These are phyloP conservation scores for Hirtodrosophila confusa DNA, from an alignment of 2,888 invertebrate genomes.

Conservation along the genomic window DNA sequence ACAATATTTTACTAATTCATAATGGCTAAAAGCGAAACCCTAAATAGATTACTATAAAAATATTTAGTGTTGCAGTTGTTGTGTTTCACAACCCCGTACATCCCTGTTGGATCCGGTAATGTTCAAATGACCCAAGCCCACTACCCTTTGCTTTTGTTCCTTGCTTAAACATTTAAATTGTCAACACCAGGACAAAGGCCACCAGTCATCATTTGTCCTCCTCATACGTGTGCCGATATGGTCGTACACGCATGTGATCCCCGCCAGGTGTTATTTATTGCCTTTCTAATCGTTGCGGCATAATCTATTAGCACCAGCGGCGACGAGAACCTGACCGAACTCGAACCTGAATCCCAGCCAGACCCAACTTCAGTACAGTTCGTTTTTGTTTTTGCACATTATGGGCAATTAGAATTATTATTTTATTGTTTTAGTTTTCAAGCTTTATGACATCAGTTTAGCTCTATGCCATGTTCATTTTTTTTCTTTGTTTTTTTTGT, in stretches of 20 bases:
- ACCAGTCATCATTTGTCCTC: slow-evolving; percentile 41
- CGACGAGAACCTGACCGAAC: slow-evolving; percentile 31
- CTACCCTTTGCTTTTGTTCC: slow-evolving; percentile 50
- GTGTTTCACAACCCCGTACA: slow-evolving; percentile 31
- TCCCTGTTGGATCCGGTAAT: slow-evolving; percentile 26
- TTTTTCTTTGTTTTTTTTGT: slow-evolving; percentile 18
- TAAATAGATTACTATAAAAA: slow-evolving; percentile 6
- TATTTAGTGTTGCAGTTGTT: slow-evolving; percentile 40
- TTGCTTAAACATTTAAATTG: slow-evolving; percentile 68
- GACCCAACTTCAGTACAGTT: slow-evolving; percentile 12
- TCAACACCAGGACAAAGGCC: slow-evolving; percentile 67
- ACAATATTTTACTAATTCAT: not conserved
- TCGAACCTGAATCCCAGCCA: slow-evolving; percentile 5
- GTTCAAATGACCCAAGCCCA: slow-evolving; percentile 13
- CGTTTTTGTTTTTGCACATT: slow-evolving; percentile 65
- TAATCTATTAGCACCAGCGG: slow-evolving; percentile 80
- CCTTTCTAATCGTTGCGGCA: slow-evolving; percentile 83
- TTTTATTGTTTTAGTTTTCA: slow-evolving; percentile 69
- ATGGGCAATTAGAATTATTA: slow-evolving; percentile 68
- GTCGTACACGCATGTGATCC: slow-evolving; percentile 81
- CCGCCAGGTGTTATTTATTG: slow-evolving; percentile 83
- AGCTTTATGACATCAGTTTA: slow-evolving; percentile 56
- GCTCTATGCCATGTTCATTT: slow-evolving; percentile 16
- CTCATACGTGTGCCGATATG: slow-evolving; percentile 30
- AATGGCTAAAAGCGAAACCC: not conserved